Conservation (phyloP, 2,113 vertebrate genomes). For the Lampris incognitus region DNA sequence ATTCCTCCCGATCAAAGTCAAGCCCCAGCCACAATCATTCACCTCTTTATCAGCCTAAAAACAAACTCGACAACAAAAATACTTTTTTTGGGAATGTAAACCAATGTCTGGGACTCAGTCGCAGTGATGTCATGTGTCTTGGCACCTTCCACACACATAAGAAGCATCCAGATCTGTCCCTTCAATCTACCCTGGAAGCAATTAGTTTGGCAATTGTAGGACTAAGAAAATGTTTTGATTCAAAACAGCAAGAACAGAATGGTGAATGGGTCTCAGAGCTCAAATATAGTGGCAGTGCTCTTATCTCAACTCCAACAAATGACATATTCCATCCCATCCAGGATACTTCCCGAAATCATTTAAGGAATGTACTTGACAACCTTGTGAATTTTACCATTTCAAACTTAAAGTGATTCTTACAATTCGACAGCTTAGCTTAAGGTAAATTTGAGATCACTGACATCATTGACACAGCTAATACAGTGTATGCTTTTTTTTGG, state of each 20-base stretch:
- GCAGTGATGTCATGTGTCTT: neutral
- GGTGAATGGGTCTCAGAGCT: neutral
- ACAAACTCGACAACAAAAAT: neutral
- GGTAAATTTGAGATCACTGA: neutral
- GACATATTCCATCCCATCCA: neutral
- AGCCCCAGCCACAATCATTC: neutral
- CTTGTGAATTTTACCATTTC: neutral
- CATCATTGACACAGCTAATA: neutral
- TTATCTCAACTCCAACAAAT: too few species aligned
- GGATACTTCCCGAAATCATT: neutral
- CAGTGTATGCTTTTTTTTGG: neutral
- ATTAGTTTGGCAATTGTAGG: neutral
- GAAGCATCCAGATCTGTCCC: neutral
- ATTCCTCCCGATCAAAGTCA: neutral
- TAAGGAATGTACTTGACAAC: neutral
- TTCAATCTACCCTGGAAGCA: neutral
- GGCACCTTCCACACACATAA: neutral
- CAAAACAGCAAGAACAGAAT: conserved; percentile 3
- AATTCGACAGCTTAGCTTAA: neutral
- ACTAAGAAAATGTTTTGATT: neutral
- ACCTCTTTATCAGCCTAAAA: neutral
- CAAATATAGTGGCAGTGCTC: too few species aligned
- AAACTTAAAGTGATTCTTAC: neutral
- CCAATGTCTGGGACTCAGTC: neutral
- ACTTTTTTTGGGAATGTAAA: neutral